Conservation (phyloP, 2,888 invertebrate genomes). For the Drosophila gaucha region DNA sequence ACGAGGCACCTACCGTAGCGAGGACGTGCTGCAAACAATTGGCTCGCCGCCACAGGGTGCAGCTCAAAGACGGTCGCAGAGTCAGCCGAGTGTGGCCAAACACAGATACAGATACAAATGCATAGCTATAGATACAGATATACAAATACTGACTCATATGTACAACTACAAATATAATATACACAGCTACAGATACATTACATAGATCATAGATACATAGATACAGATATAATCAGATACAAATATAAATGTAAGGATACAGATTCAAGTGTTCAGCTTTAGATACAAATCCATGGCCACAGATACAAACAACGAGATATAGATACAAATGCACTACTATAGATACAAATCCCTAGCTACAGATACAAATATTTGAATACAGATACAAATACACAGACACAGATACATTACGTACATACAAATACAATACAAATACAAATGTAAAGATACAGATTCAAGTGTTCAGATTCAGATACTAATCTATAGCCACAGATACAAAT, state of each 20-base stretch:
- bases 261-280: no score
- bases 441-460: not conserved
- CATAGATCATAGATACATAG: no score
- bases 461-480: not conserved
- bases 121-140: not conserved
- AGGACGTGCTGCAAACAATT: conserved; percentile 77
- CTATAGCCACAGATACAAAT: no score
- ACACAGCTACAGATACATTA: not conserved
- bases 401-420: no score
- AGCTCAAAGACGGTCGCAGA: conserved; percentile 44
- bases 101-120: conserved; percentile 20
- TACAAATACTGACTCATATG: not conserved
- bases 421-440: not conserved
- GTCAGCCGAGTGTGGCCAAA: conserved; percentile 73
- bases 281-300: no score
- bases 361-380: not conserved
- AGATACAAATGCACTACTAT: not conserved
- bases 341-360: not conserved
- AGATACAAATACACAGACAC: not conserved
- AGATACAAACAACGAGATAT: no score
- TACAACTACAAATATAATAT: conserved; percentile 6
- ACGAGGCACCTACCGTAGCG: conserved; percentile 54
- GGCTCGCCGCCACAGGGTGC: conserved; percentile 75
- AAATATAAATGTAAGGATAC: no score
- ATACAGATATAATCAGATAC: no score